Percentiles rank a stretch among this genome's conserved stretches.
These are phyloP conservation scores for Pogonomyrmex californicus DNA, from an alignment of 1,140 invertebrate species.

Conservation along the genomic window DNA sequence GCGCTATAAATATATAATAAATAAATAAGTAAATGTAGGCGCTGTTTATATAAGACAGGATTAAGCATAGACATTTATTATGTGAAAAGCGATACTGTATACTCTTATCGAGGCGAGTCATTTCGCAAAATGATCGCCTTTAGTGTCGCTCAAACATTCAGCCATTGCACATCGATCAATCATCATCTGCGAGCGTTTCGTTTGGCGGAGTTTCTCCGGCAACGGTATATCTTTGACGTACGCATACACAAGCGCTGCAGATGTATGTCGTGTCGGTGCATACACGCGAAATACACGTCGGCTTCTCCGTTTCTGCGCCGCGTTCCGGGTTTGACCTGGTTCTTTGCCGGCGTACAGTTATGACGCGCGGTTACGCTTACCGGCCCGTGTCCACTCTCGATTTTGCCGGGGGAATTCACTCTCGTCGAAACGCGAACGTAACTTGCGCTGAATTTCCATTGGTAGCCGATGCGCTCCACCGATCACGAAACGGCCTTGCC, in stretches of 20 bases:
- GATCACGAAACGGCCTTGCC: conserved; percentile 75
- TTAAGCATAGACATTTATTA: background rate
- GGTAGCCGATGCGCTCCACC: conserved; percentile 68
- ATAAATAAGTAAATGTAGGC: conserved; percentile 1
- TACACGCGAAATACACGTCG: background rate
- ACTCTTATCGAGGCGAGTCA: background rate
- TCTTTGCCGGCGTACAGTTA: conserved; percentile 44
- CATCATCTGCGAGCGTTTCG: conserved; percentile 26
- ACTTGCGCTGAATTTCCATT: conserved; percentile 69
- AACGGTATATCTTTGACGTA: conserved; percentile 33
- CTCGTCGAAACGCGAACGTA: conserved; percentile 71
- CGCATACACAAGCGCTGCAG: too few relatives aligned
- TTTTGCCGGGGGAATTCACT: conserved; percentile 76
- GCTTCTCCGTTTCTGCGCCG: conserved; percentile 31
- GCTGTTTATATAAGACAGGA: background rate
- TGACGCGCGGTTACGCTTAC: conserved; percentile 58
- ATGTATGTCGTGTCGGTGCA: background rate
- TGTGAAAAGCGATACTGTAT: background rate
- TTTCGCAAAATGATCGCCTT: conserved; percentile 4
- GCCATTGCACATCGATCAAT: conserved; percentile 20
- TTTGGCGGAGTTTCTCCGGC: conserved; percentile 34
- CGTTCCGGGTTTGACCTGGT: conserved; percentile 48
- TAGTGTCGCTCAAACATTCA: background rate
- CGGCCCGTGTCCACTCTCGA: conserved; percentile 67
- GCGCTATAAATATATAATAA: background rate